Evolutionary conservation across 2,888 invertebrate genomes (phyloP), one percentile per base, ranked within the genome.

Genomic region (Camponotus fellah): DNA sequence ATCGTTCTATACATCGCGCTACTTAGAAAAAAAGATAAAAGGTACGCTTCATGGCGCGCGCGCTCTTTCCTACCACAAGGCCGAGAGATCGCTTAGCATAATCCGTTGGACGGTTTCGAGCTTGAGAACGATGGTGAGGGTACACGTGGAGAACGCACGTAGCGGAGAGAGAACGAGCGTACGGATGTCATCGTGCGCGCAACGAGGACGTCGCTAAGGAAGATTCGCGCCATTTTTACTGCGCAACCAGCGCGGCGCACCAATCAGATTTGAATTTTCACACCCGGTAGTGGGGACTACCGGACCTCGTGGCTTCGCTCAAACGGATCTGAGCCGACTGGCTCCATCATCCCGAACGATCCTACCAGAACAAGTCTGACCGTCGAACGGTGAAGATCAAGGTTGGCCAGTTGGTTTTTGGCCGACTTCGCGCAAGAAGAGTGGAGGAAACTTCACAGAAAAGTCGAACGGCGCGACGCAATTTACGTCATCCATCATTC

Each of bases 171-270:
- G 64, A 37, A 53, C 49, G 34, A 6, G 82, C 26, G n/a, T 56
- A 21, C 26, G 40, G 32, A 26, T 4, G 43, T 14, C 32, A 3
- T 6, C 0, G 14, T 37, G n/a, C 4, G 74, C 0, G 14, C 8
- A 14, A 90, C 17, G 10, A 74, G 60, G 84, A 88, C 34, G 3
- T 6, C 82, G 26, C n/a, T 49, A 82, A 62, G 26, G 58, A 58
- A 72, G 84, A 81, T 84, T 91, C 92, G 92, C 94, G 94, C 93
- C 93, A 92, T 92, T 94, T 94, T 92, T 91, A 83, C 88, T 60
- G 94, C 94, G 94, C 94, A 94, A 60, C 90, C 72, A 17, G 46
- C 21, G 6, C 43, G 80, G 93, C 94, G 94, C 94, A 85, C 94
- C 94, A 94, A 94, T 94, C 81, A 86, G 87, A 93, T 94, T 94